Percentiles rank a stretch among this genome's conserved stretches.
Conservation (phyloP, 2,113 vertebrate species). For the Zeus faber region DNA sequence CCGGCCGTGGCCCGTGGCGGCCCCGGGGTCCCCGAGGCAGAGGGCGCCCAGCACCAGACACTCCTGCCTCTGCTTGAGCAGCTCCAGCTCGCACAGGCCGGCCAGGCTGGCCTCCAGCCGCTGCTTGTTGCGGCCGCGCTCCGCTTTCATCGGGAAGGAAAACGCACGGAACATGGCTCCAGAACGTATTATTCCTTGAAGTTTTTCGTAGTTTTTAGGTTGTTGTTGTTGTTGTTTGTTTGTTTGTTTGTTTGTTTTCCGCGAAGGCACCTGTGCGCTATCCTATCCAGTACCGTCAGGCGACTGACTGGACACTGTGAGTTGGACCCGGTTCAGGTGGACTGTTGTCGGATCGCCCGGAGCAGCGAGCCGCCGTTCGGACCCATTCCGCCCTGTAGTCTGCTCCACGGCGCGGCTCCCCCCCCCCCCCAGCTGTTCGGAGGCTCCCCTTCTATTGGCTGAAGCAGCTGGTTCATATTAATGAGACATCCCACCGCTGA, state of each 20-base stretch:
- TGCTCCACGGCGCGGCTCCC: background rate
- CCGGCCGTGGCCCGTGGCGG: slow-evolving; percentile 15
- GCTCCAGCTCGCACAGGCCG: slow-evolving; percentile 67
- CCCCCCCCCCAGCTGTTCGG: slow-evolving; percentile 34
- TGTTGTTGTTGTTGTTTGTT: background rate
- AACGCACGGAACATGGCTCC: slow-evolving; percentile 52
- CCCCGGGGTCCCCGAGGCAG: slow-evolving; percentile 43
- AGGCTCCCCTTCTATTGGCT: background rate
- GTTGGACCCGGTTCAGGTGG: background rate
- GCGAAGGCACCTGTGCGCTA: no score
- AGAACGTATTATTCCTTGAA: background rate
- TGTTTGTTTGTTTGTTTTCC: background rate
- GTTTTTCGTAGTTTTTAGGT: background rate
- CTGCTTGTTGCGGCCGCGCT: slow-evolving; percentile 70
- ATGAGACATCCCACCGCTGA: no score
- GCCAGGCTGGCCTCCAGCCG: slow-evolving; percentile 69
- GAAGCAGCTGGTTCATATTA: background rate
- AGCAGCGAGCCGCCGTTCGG: background rate
- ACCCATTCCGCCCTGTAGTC: slow-evolving; percentile 12
- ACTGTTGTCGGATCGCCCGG: background rate
- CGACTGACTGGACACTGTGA: no score
- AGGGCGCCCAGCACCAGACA: slow-evolving; percentile 60
- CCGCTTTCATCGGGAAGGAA: slow-evolving; percentile 52
- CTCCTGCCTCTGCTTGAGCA: slow-evolving; percentile 72
- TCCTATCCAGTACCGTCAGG: no score